Percentiles rank a stretch among this genome's conserved stretches.
Evolutionary conservation across 2,888 invertebrate species (phyloP).

Genomic region (Cantharis rufa): DNA sequence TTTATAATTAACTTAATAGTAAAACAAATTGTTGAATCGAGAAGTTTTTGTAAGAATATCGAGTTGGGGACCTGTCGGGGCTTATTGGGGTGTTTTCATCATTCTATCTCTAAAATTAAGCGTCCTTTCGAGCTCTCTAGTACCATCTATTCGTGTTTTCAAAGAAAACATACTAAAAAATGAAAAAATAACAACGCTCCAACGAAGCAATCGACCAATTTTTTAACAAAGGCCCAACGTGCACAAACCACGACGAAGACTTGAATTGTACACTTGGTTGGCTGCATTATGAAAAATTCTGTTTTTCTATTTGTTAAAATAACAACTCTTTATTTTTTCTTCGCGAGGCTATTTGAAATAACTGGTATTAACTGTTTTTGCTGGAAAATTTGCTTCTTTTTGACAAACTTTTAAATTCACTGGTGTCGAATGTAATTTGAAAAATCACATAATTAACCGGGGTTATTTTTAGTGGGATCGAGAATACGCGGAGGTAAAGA

Average conservation of each 20-base stretch:
- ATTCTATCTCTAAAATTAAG: slow-evolving; percentile 3
- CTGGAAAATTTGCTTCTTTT: slow-evolving; percentile 10
- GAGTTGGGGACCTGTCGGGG: not conserved
- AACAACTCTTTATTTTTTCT: slow-evolving; percentile 40
- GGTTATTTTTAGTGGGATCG: not conserved
- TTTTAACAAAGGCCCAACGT: not conserved
- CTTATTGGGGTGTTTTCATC: slow-evolving; percentile 11
- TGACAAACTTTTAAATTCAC: not conserved
- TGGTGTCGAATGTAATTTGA: not conserved
- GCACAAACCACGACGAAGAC: not conserved
- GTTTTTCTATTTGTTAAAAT: slow-evolving; percentile 42
- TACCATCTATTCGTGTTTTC: slow-evolving; percentile 50
- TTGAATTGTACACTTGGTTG: slow-evolving; percentile 13
- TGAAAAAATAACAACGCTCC: slow-evolving; percentile 52
- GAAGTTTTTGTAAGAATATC: not conserved
- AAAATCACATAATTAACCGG: not conserved
- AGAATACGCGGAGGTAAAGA: not conserved
- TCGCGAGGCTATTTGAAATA: slow-evolving; percentile 27
- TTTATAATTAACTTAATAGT: not conserved
- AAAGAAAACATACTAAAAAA: slow-evolving; percentile 54
- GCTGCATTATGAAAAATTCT: slow-evolving; percentile 37
- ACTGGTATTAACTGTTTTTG: slow-evolving; percentile 19
- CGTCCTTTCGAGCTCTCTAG: slow-evolving; percentile 15
- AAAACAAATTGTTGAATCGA: not conserved
- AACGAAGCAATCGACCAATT: slow-evolving; percentile 21